Evolutionary conservation across 2,113 vertebrate genomes (phyloP).

Genomic region (Eulemur rufifrons): DNA sequence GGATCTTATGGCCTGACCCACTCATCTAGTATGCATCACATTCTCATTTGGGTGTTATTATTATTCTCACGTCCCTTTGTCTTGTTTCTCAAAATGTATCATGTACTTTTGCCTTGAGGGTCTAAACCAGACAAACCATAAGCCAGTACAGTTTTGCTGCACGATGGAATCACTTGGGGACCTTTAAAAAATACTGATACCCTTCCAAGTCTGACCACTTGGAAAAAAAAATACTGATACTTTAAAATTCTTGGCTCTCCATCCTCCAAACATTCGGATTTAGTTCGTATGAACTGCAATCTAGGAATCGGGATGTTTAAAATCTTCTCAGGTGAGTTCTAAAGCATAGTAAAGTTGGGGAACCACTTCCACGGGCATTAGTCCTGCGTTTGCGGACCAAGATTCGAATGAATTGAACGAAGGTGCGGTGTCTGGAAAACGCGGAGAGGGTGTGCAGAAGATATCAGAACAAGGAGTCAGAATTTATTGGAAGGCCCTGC

Average conservation of each 20-base stretch:
- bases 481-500: neutral
- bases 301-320: neutral
- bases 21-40: neutral
- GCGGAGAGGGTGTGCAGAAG: neutral
- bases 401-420: neutral
- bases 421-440: neutral
- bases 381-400: neutral
- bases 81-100: neutral
- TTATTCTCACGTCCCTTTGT: neutral
- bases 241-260: neutral
- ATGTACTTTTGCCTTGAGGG: neutral
- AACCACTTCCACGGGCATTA: neutral
- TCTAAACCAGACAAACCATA: neutral
- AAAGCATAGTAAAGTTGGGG: neutral
- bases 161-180: neutral
- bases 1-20: neutral
- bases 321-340: neutral
- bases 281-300: neutral
- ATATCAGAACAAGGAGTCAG: neutral
- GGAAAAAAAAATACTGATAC: neutral
- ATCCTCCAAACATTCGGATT: neutral
- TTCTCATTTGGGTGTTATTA: constrained; percentile 1
- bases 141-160: neutral
- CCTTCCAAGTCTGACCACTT: too few species aligned
- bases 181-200: neutral